Percentiles rank a stretch among this genome's conserved stretches.
Conservation (phyloP, 2,113 vertebrate genomes). For the Daphoenositta chrysoptera region DNA sequence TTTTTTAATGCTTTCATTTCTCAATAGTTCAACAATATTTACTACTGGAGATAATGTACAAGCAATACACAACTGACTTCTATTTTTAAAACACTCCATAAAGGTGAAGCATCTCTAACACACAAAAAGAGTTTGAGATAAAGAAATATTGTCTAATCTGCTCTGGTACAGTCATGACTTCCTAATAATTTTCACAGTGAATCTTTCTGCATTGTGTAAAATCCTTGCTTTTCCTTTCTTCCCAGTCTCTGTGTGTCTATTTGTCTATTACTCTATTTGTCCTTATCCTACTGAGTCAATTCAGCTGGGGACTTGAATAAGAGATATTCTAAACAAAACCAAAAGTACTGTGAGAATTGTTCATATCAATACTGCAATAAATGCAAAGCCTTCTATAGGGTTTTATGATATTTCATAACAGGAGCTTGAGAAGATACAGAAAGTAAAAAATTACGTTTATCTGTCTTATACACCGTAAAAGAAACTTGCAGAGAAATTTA, state of each 20-base stretch:
- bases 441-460: not conserved
- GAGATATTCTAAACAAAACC: not conserved
- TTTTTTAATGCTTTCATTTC: slow-evolving; percentile 55
- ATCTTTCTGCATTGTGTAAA: not conserved
- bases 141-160: not conserved
- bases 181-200: not conserved
- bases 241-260: not conserved
- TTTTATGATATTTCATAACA: not conserved
- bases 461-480: not conserved
- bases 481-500: not conserved
- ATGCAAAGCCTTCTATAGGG: not conserved
- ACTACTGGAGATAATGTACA: not conserved
- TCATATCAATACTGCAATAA: not conserved
- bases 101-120: not conserved
- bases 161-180: not conserved
- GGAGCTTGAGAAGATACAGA: not conserved
- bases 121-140: not conserved
- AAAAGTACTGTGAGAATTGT: not conserved
- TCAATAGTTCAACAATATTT: slow-evolving; percentile 41
- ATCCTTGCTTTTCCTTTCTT: not conserved
- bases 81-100: slow-evolving; percentile 9
- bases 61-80: slow-evolving; percentile 9
- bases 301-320: not conserved
- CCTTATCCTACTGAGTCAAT: not conserved
- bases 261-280: slow-evolving; percentile 1